These are phyloP conservation scores for Apocrypta bakeri DNA, from an alignment of 1,140 invertebrate species.

Conservation along the genomic window DNA sequence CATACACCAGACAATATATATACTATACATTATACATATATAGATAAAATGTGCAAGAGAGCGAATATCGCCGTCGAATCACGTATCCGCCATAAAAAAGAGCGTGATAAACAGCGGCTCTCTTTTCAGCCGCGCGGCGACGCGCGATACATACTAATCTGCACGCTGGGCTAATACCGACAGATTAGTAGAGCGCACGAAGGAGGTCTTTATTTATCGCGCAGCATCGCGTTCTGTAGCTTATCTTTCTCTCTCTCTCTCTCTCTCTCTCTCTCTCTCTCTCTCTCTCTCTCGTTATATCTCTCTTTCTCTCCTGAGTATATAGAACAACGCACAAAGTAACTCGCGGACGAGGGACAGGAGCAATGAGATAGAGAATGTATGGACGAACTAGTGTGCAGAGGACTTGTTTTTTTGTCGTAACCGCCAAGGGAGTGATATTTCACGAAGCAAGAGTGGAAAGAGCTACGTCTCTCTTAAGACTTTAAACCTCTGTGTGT, in stretches of 20 bases:
- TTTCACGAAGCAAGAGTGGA: not conserved
- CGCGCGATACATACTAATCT: slow-evolving; percentile 49
- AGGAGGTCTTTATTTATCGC: slow-evolving; percentile 43
- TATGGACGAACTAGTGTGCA: no score
- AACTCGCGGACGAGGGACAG: not conserved
- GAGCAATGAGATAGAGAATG: not conserved
- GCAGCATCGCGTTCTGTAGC: not conserved
- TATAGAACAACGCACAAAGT: not conserved
- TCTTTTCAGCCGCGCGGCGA: slow-evolving; percentile 23
- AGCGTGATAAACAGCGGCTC: slow-evolving; percentile 47
- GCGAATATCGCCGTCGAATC: slow-evolving; percentile 25
- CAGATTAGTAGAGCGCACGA: slow-evolving; percentile 21
- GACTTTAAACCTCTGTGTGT: not conserved
- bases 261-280: no score
- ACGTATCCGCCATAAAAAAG: slow-evolving; percentile 45
- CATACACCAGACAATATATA: no score
- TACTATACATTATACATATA: no score
- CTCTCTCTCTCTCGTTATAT: no score
- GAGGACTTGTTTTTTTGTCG: not conserved
- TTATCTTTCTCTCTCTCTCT: not conserved
- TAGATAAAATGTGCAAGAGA: not conserved
- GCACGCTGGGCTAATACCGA: slow-evolving; percentile 23
- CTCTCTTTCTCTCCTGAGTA: not conserved
- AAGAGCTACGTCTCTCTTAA: slow-evolving; percentile 4
- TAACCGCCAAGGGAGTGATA: not conserved